Base-by-base conservation (phyloP, 1,140 invertebrate genomes). In the Orius insidiosus region DNA sequence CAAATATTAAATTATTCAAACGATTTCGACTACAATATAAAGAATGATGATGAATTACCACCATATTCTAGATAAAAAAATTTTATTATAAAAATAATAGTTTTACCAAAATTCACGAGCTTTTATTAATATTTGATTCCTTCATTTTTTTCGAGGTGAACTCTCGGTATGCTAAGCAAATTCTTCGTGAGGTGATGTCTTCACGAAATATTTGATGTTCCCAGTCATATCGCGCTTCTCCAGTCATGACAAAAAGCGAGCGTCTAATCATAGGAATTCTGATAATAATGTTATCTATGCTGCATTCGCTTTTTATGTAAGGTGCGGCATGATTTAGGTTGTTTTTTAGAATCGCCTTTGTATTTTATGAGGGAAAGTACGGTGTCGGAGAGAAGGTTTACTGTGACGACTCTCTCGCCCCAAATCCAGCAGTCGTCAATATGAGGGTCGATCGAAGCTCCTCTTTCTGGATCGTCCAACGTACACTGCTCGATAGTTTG, bases 341-440 rank as follows among this genome's bases (percentile, higher is more conserved):
- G 58, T 89, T 89, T 55, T 10, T 62, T 63, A n/a, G 53, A 56
- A 40, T 69, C 63, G 24, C 71, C 71, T 52, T 60, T 59, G 58
- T 71, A 73, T 52, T 61, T 66, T 1, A 73, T 84, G 65, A 97
- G 74, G 7, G 85, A 92, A n/a, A 97, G 68, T 11, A 80, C 69
- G 1, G 87, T 80, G 61, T 89, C 76, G 5, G 80, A 76, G 10
- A 85, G 59, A 48, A 94, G 70, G 62, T 94, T 96, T 0, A 97
- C 72, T 1, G 89, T 97, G 2, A 98, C 79, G 16, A 99, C 83
- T 50, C 94, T 72, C 64, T 98, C 90, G 16, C 95, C 95, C 95
- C 95, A 98, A 34, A 98, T 76, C 95, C 95, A 98, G 60, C 85
- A 90, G 59, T 98, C 93, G 66, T 99, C 95, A 54, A 97, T 84